phyloP scores from a whole-genome alignment of 2,113 vertebrate species.

The Collichthys lucidus region DNA sequence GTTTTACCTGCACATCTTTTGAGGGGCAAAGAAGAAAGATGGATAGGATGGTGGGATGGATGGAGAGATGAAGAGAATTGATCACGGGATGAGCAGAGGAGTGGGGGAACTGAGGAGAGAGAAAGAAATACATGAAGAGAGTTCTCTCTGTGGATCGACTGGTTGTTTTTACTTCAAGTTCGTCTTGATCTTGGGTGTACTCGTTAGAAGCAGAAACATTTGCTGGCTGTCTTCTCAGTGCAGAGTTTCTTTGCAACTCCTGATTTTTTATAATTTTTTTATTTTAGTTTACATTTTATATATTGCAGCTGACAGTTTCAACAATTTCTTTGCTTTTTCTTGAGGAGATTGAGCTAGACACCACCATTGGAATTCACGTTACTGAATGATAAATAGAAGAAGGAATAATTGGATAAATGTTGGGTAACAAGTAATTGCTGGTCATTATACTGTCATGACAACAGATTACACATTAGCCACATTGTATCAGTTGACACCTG shows the following conservation, averaged over 20 bases:
- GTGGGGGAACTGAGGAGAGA: slow-evolving; percentile 21
- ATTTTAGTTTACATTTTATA: slow-evolving; percentile 14
- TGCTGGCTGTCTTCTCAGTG: neutral
- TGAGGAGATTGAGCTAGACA: too few relatives aligned
- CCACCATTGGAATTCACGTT: neutral
- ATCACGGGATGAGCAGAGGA: slow-evolving; percentile 42
- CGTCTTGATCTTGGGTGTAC: slow-evolving; percentile 47
- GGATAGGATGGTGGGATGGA: slow-evolving; percentile 19
- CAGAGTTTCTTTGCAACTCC: slow-evolving; percentile 29
- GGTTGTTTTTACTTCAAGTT: slow-evolving; percentile 41
- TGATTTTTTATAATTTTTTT: neutral
- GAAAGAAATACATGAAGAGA: slow-evolving; percentile 14
- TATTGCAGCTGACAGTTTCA: neutral
- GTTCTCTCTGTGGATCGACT: slow-evolving; percentile 40
- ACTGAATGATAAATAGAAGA: neutral
- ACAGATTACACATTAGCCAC: neutral
- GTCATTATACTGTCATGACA: neutral
- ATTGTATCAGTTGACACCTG: neutral
- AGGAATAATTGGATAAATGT: neutral
- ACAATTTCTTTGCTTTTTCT: neutral
- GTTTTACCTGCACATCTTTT: slow-evolving; percentile 35
- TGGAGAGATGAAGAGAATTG: slow-evolving; percentile 31
- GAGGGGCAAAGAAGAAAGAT: neutral
- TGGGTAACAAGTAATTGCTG: neutral
- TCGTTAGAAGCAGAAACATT: slow-evolving; percentile 32